Evolutionary conservation across 2,888 invertebrate species (phyloP), one percentile per base, ranked within the genome.

Genomic region (Ectemnius continuus): DNA sequence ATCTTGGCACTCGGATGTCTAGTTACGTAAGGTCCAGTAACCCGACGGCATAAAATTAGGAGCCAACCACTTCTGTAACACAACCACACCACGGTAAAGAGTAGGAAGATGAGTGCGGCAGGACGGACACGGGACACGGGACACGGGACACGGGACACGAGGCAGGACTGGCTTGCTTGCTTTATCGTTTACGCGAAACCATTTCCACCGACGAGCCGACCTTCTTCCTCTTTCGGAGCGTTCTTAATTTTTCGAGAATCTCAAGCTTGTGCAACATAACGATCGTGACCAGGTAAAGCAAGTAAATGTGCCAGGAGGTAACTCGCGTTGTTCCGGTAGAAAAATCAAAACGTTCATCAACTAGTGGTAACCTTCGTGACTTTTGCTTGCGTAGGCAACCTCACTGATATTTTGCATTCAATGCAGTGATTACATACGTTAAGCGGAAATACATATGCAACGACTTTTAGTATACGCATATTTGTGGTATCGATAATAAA

Each of bases 1-100:
- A 85, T 83, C 82, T 85, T 86, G 81, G 85, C 83, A 73, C 79
- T 77, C 70, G 83, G 75, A 74, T 77, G 76, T 66, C 71, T 57
- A 63, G 78, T 88, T 88, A 88, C 85, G 86, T 86, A 88, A 88
- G 86, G 86, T 88, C 88, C 87, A 85, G 87, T 86, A 84, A 87
- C 84, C 85, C 84, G 85, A 78, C 80, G 76, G 79, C 71, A 76
- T 84, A 88, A 88, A 88, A 86, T 88, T 88, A 88, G 88, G 84
- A 80, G 72, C 73, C 61, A 78, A 78, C 73, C 75, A 63, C 66
- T 59, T 75, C 67, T 14, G 45, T 69, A 67, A 56, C 70, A 68
- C 71, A 73, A 73, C 75, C 70, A 70, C 65, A 65, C 69, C 60
- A 60, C 61, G 61, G 18, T 59, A 46, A 61, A 61, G 64, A 64